Evolutionary conservation across 2,113 vertebrate species (phyloP).

Genomic region (Arothron firmamentum): DNA sequence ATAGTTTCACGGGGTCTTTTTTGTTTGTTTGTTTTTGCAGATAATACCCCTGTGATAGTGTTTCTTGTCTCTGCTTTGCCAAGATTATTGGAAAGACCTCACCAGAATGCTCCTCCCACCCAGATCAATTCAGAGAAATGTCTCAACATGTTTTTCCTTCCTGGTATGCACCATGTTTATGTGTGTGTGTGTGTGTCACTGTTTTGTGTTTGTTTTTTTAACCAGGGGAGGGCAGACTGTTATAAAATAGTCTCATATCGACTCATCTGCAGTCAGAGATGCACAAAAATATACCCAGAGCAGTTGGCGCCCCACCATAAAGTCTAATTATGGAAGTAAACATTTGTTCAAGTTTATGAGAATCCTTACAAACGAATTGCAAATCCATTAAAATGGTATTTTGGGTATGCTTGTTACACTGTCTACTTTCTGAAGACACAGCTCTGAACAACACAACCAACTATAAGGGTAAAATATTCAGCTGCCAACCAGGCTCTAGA

Average conservation of each 20-base stretch:
- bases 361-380: too few species aligned
- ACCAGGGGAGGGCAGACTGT: constrained; percentile 35
- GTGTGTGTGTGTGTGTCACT: constrained; percentile 7
- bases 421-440: background rate
- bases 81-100: constrained; percentile 46
- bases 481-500: background rate
- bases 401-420: background rate
- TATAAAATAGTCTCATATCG: constrained; percentile 30
- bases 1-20: too few species aligned
- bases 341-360: background rate
- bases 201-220: background rate
- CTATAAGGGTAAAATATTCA: background rate
- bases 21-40: constrained; percentile 21
- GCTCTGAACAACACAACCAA: too few species aligned
- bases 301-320: background rate
- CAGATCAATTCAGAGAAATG: constrained; percentile 52
- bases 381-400: background rate
- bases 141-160: constrained; percentile 62
- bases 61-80: constrained; percentile 30
- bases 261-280: constrained; percentile 18
- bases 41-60: constrained; percentile 25
- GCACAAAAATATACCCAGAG: constrained; percentile 20
- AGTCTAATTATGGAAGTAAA: background rate
- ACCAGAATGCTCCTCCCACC: constrained; percentile 37
- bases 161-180: constrained; percentile 43